Evolutionary conservation across 2,888 invertebrate genomes (phyloP).

Genomic region (Ernsta delagoae): DNA sequence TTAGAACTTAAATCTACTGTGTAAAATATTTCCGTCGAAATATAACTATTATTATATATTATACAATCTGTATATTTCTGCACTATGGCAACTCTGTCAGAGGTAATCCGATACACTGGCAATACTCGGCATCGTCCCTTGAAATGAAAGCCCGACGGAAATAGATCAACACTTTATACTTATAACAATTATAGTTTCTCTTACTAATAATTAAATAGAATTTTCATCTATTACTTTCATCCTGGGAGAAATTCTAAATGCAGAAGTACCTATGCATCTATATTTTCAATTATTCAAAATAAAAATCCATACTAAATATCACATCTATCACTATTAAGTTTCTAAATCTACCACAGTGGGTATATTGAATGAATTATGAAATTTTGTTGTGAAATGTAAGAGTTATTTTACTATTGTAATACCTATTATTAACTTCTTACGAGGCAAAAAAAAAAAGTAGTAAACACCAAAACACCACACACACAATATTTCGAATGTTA

Average conservation of each 20-base stretch:
- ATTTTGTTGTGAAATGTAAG: constrained; percentile 5
- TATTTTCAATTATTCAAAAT: constrained; percentile 58
- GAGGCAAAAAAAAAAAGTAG: neutral
- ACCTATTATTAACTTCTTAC: too few species aligned
- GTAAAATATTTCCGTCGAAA: constrained; percentile 54
- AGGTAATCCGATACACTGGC: constrained; percentile 55
- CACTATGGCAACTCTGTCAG: constrained; percentile 39
- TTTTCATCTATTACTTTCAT: constrained; percentile 56
- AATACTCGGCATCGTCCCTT: constrained; percentile 53
- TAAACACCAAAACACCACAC: neutral
- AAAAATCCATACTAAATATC: constrained; percentile 65
- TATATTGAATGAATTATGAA: constrained; percentile 7
- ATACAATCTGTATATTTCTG: constrained; percentile 32
- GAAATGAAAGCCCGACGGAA: constrained; percentile 54
- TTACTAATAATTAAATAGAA: constrained; percentile 52
- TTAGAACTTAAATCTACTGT: constrained; percentile 59
- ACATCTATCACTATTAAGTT: constrained; percentile 63
- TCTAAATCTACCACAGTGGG: constrained; percentile 45
- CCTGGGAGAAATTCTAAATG: constrained; percentile 68
- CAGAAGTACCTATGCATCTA: constrained; percentile 64
- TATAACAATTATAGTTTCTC: constrained; percentile 55
- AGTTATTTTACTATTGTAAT: neutral
- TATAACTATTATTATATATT: constrained; percentile 31
- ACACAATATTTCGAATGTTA: neutral
- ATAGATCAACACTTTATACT: constrained; percentile 58